A percentile compares a stretch with the other conserved stretches of the same genome.
phyloP scores from a whole-genome alignment of 2,797 vertebrate species.

The Mallotus villosus region DNA sequence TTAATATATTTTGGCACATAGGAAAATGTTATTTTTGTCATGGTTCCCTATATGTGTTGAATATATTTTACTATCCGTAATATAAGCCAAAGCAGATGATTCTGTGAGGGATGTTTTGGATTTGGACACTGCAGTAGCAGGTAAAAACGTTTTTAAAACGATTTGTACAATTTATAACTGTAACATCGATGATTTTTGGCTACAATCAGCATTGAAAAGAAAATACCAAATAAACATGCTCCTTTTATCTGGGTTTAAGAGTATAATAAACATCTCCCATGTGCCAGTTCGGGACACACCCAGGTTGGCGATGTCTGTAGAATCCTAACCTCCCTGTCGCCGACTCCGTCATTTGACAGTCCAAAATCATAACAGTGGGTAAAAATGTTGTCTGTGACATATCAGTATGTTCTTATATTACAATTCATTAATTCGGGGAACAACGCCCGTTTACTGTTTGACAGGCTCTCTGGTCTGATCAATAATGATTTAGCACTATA shows the following conservation, averaged over 20 bases:
- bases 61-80: slow-evolving; percentile 29
- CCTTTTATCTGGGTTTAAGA: slow-evolving; percentile 25
- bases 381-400: slow-evolving; percentile 42
- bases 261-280: slow-evolving; percentile 69
- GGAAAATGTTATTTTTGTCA: neutral
- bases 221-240: neutral
- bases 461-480: slow-evolving; percentile 56
- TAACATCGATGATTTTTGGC: neutral
- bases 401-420: slow-evolving; percentile 38
- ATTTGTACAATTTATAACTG: slow-evolving; percentile 20
- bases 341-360: slow-evolving; percentile 17
- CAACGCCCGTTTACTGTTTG: slow-evolving; percentile 38
- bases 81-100: neutral
- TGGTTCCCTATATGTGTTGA: neutral
- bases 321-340: slow-evolving; percentile 69
- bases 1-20: slow-evolving; percentile 4
- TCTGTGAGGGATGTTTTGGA: slow-evolving; percentile 57
- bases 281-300: slow-evolving; percentile 82
- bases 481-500: slow-evolving; percentile 58
- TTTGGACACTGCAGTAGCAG: slow-evolving; percentile 65
- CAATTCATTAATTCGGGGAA: slow-evolving; percentile 46
- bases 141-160: slow-evolving; percentile 49
- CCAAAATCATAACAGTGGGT: slow-evolving; percentile 37
- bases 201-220: slow-evolving; percentile 2
- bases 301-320: slow-evolving; percentile 77